Evolutionary conservation across 2,797 vertebrate genomes (phyloP), one percentile per base, ranked within the genome.

Genomic region (Syndactyla subalaris): DNA sequence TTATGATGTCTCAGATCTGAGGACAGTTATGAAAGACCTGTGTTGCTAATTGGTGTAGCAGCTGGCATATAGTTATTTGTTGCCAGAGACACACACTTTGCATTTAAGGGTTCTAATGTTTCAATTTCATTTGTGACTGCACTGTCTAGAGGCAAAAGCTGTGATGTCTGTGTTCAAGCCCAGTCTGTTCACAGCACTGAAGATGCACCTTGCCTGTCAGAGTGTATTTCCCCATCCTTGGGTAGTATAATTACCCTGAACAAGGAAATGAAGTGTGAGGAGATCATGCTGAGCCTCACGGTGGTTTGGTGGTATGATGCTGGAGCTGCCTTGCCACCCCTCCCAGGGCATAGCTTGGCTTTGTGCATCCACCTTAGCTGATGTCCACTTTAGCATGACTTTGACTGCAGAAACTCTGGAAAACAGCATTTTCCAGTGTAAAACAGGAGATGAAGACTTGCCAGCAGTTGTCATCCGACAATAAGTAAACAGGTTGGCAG

Each of bases 341-440:
- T 4, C 24, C 52, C 46, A 74, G 49, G 3, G 23, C n/a, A 66
- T 27, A 77, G 49, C 49, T 77, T 67, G 92, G 58, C 52, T 92
- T 75, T 81, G 84, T 76, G 36, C 78, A 91, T 49, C 63, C 68
- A 73, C 32, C 52, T 61, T 8, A 86, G 92, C 76, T 96, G 54
- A 61, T 39, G 67, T 45, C 59, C 85, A 75, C 39, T 84, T 52
- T 18, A 38, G 36, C 4, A 6, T 81, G 43, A 38, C 76, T 93
- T 91, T 79, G 57, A 74, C 52, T 85, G 45, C 70, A 91, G 62
- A 71, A 92, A 57, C 67, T 66, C 81, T 91, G 52, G 34, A 41
- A 58, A 94, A 49, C 23, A 49, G 32, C n/a, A 32, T 70, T 85
- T 80, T 36, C n/a, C 43, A 34, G 67, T 36, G 24, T 55, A 38